Base-by-base conservation (phyloP, 2,797 vertebrate genomes). In the Sebastes wilsoni region DNA sequence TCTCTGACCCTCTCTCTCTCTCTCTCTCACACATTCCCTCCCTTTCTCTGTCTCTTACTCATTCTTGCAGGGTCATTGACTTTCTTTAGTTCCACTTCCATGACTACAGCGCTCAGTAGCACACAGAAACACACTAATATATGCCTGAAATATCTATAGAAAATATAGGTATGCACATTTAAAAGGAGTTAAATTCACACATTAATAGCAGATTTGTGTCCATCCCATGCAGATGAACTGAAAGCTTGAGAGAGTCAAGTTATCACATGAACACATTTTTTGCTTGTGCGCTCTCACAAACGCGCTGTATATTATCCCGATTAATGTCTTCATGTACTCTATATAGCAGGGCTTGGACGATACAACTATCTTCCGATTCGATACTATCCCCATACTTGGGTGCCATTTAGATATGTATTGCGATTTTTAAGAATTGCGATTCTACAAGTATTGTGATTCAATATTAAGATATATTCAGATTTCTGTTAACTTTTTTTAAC, bases 11-110 rank as follows among this genome's bases (percentile, higher is more conserved):
- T 23, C 42, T 75, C 36, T 38, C 36, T 74, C 34, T 27, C 27
- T 42, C 38, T 42, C 38, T 14, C 38, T 6, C 36, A 38, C 60
- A 20, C 59, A 22, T 3, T 55, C 58, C 58, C 75, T 52, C 75
- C 59, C 46, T 32, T 30, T 66, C 58, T 71, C 27, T 67, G 38
- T 61, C 66, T 36, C 66, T 80, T 61, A 56, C 13, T 80, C 30
- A 42, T 61, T 75, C 46, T 60, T 30, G 2, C 11, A 58, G 79
- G 66, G 49, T 87, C 78, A 81, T 65, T 12, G 13, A 71, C 77
- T 76, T 79, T 71, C 67, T 79, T 85, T 80, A 83, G 73, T 81
- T 78, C 65, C 69, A 56, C 42, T 54, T 49, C 16, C 46, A 22
- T 56, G 38, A 67, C 12, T 46, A 16, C 28, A 36, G 22, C 6